phyloP scores from a whole-genome alignment of 2,888 invertebrate species.

The Unio delphinus region DNA sequence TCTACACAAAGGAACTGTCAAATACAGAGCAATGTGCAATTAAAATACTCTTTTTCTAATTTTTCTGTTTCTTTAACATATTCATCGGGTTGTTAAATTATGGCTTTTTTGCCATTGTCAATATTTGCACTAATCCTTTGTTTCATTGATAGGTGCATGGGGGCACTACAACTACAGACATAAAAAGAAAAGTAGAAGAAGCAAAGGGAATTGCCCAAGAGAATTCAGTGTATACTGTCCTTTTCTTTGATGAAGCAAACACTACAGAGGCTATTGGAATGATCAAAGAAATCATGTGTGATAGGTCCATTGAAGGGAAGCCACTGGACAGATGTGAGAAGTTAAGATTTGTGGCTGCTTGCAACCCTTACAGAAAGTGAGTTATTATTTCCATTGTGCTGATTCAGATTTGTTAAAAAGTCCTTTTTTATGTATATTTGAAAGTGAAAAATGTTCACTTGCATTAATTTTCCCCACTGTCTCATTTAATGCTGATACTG shows the following conservation, averaged over 20 bases:
- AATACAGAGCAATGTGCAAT: too few species aligned
- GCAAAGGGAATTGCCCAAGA: conserved; percentile 38
- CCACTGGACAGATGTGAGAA: conserved; percentile 28
- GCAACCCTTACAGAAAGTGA: conserved; percentile 64
- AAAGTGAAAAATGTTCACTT: too few species aligned
- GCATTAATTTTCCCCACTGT: too few species aligned
- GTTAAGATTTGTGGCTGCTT: conserved; percentile 62
- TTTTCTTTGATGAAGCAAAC: conserved; percentile 66
- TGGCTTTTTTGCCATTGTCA: too few species aligned
- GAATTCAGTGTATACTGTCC: conserved; percentile 45
- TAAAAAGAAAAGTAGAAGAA: conserved; percentile 45
- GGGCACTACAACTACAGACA: conserved; percentile 53
- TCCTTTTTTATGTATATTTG: too few species aligned
- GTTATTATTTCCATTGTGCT: not conserved
- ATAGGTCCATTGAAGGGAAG: conserved; percentile 50
- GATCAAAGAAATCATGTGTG: conserved; percentile 64
- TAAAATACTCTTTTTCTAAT: too few species aligned
- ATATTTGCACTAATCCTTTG: too few species aligned
- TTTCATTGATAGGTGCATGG: conserved; percentile 54
- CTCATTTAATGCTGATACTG: too few species aligned
- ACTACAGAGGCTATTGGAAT: conserved; percentile 63
- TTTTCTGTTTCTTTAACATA: too few species aligned
- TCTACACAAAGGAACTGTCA: too few species aligned
- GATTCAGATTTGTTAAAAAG: too few species aligned
- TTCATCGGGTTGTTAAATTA: too few species aligned